Base-by-base conservation (phyloP, 2,113 vertebrate genomes). In the Furnarius figulus region DNA sequence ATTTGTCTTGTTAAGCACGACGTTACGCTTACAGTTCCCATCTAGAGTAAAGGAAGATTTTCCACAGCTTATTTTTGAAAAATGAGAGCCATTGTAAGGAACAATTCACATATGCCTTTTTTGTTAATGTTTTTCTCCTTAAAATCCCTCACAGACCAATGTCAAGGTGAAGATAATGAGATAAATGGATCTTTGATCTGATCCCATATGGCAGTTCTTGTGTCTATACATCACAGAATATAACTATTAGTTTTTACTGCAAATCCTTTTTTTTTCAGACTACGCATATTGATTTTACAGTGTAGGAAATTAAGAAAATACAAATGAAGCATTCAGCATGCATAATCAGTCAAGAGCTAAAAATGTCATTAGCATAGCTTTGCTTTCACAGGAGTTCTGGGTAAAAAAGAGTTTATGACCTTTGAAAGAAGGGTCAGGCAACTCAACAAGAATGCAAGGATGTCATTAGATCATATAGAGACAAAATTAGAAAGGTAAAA, bases 401-500 rank as follows among this genome's bases (percentile, higher is more conserved):
- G 8, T 9, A 4, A 40, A 61, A 82, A 21, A 33, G 8, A 53
- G 39, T 62, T 75, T 53, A n/a, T 31, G 53, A 47, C 8, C 9
- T 75, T 62, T 31, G n/a, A 21, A 76, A 83, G n/a, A 53, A 31
- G 30, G 9, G 11, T 30, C 30, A 47, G 20, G 10, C 53, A 53
- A 53, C 30, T 12, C 39, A 68, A 39, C 53, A 74, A 59, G 23
- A 74, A 23, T n/a, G 37, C 28, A 59, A 44, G 13, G 9, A 21
- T 40, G 11, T 40, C 0, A 0, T 62, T 62, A 27, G 46, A 14
- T 62, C 46, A 40, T 22, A 20, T 31, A 53, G 17, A 62, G 9
- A 40, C 13, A 76, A 68, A 68, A 76, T 35, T 27, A 47, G 24
- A 47, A 68, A 61, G n/a, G 8, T 67, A 53, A 39, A 75, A 31